Base-by-base conservation (phyloP, 2,888 invertebrate species). In the Spodoptera picta region DNA sequence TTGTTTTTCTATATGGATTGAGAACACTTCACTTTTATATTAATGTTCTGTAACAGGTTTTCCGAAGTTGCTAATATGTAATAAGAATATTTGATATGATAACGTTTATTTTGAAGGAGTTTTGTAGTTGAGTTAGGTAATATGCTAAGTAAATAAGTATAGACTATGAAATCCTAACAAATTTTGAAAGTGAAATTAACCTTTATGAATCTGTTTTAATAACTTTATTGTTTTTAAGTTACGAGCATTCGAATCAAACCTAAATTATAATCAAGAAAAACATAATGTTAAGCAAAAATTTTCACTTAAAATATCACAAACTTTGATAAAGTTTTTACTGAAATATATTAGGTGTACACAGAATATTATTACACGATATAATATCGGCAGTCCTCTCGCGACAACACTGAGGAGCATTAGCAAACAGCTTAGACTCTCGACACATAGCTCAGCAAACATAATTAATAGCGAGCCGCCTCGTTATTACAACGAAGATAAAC, bases 401-500 rank as follows among this genome's bases (percentile, higher is more conserved):
- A 55, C 51, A 62, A 41, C 42, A 71, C 60, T 55, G 66, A 65
- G 64, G 71, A 64, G 60, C 52, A 63, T 74, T 52, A 62, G 73
- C 75, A 81, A 75, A 79, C 77, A 80, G 71, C 67, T 77, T 75
- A 75, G 60, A 64, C 72, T 74, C 63, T 63, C 60, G 44, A 73
- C 62, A 73, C 62, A 77, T 58, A 72, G 65, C 67, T 72, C 52
- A 19, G 69, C 60, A 80, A 81, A 81, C 71, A 75, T 77, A 75
- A 78, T 77, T 77, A 79, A 62, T 65, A 64, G 50, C 43, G 48
- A 69, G 53, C 27, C 43, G 60, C 36, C 43, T 65, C 41, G 62
- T 65, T 71, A 69, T 77, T 69, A 72, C 62, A 58, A 54, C 45
- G 46, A 55, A 69, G 53, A 67, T 62, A 64, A 65, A 65, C 43